Percentiles rank a stretch among this genome's conserved stretches.
phyloP scores from a whole-genome alignment of 2,113 vertebrate species.

The Mirza zaza region DNA sequence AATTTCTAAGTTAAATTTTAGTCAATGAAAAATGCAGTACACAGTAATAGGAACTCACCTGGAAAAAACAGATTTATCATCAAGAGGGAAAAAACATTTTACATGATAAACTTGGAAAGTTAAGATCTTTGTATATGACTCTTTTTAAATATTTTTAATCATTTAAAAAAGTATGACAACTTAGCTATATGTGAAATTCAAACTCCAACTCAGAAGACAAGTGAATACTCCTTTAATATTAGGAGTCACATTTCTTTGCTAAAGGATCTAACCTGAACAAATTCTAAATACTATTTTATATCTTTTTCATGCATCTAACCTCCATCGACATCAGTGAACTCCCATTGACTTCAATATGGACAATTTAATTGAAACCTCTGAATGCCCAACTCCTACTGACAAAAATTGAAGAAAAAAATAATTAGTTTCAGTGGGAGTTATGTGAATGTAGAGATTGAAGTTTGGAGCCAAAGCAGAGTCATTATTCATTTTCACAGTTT shows the following conservation, averaged over 20 bases:
- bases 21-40: background rate
- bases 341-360: slow-evolving; percentile 42
- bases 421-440: slow-evolving; percentile 65
- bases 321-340: background rate
- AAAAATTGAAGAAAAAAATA: slow-evolving; percentile 50
- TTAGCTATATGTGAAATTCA: background rate
- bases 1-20: background rate
- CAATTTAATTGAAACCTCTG: slow-evolving; percentile 54
- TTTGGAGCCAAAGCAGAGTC: background rate
- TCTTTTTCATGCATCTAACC: background rate
- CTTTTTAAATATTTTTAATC: background rate
- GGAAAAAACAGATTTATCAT: background rate
- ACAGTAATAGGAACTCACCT: background rate
- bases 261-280: background rate
- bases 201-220: background rate
- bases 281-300: background rate
- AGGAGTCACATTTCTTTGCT: background rate
- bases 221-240: background rate
- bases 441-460: background rate
- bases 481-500: slow-evolving; percentile 62
- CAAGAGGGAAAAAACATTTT: background rate
- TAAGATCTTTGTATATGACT: background rate
- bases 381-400: slow-evolving; percentile 15
- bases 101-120: background rate
- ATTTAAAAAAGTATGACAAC: background rate